Evolutionary conservation across 2,797 vertebrate species (phyloP), one percentile per base, ranked within the genome.

Genomic region (Sebastes hubbsi): DNA sequence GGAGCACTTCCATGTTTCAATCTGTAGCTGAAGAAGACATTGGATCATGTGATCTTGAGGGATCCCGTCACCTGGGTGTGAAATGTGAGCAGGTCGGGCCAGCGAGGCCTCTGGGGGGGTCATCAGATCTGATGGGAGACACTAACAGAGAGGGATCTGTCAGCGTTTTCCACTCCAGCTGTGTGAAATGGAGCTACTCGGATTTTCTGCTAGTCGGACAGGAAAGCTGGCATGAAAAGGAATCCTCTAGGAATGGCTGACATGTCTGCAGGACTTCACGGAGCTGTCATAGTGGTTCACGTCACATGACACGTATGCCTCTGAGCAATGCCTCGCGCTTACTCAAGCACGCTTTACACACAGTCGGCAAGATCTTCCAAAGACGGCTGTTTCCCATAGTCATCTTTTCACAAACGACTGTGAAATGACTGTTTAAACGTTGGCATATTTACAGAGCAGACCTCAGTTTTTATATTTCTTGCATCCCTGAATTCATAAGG

Each of bases 101-200:
- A 4, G 55, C 2, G 22, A 74, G 80, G 84, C 46, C 52, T 30
- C 60, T 5, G 18, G 12, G 55, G 14, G 9, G 73, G 66, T 88
- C 80, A 75, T 75, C 55, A 24, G 82, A 72, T 83, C 65, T 46
- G 68, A 27, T 7, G 67, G 42, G 76, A 72, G 42, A 18, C 6
- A 58, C 38, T 42, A 42, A 42, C 32, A 1, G 30, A 34, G 78
- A 69, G 87, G 22, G 66, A 13, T 42, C 58, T 59, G 90, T 89
- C 89, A 88, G 85, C 70, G 0, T 87, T 94, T 92, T 91, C 86
- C 88, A 79, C 82, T 91, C 80, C 80, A 77, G 88, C 77, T 81
- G 78, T 68, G 80, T 81, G 88, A 91, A 86, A 91, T 12, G n/a
- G 84, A 94, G 84, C 88, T 25, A 20, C 81, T 10, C 62, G 0